These are phyloP conservation scores for Heterochromis multidens DNA, from an alignment of 2,113 vertebrate genomes.

Conservation along the genomic window DNA sequence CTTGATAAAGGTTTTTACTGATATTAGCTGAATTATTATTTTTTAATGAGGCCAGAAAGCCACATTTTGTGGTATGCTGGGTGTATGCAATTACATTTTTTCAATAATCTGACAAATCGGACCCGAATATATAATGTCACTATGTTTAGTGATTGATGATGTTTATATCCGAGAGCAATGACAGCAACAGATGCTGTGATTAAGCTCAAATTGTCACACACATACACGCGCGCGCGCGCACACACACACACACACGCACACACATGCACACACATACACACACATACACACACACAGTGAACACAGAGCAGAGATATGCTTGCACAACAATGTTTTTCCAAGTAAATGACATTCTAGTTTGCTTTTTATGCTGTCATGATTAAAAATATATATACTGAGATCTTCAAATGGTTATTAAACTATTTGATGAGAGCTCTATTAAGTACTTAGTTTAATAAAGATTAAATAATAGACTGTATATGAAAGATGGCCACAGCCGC, in stretches of 20 bases:
- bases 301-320: not conserved
- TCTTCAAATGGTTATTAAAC: not conserved
- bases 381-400: no score
- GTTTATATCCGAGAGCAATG: slow-evolving; percentile 52
- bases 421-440: not conserved
- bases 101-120: slow-evolving; percentile 28
- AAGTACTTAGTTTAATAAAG: not conserved
- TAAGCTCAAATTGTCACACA: slow-evolving; percentile 6
- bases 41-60: not conserved
- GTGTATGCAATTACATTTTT: slow-evolving; percentile 2
- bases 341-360: not conserved
- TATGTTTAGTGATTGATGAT: slow-evolving; percentile 53
- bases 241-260: not conserved
- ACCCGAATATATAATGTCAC: slow-evolving; percentile 29
- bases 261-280: not conserved
- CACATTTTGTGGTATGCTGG: not conserved
- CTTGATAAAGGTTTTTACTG: slow-evolving; percentile 14
- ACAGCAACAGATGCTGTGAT: slow-evolving; percentile 57
- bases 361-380: no score
- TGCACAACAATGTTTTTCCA: not conserved
- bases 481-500: not conserved
- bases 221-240: not conserved
- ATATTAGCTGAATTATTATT: slow-evolving; percentile 23
- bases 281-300: not conserved
- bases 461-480: not conserved